Conservation (phyloP, 2,797 vertebrate species). For the Spea hammondii region DNA sequence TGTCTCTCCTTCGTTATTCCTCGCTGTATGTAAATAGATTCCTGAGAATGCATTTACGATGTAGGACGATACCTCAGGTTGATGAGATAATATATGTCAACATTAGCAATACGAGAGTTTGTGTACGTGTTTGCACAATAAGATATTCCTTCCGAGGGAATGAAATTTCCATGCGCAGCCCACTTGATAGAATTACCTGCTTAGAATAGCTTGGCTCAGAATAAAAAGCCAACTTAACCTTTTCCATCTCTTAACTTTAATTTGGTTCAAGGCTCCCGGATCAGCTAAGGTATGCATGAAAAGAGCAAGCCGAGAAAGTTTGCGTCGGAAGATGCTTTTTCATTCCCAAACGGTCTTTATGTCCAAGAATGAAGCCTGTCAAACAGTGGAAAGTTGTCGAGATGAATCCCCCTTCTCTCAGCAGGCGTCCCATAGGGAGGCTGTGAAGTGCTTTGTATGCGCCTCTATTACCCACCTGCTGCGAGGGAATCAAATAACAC, state of each 20-base stretch:
- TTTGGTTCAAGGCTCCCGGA: background rate
- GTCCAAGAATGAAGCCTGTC: slow-evolving; percentile 28
- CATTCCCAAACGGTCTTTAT: slow-evolving; percentile 19
- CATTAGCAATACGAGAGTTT: background rate
- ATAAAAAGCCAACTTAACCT: background rate
- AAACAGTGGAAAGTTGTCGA: slow-evolving; percentile 15
- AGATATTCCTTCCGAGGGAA: slow-evolving; percentile 1
- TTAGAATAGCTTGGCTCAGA: background rate
- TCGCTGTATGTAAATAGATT: background rate
- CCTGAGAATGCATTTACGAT: background rate
- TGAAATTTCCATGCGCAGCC: background rate
- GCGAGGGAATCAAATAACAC: slow-evolving; percentile 36
- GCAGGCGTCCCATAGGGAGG: slow-evolving; percentile 17
- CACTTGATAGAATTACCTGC: background rate
- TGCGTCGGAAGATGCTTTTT: slow-evolving; percentile 18
- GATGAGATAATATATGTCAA: slow-evolving; percentile 12
- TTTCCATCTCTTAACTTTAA: background rate
- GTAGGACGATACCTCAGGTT: background rate
- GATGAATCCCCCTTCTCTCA: slow-evolving; percentile 35
- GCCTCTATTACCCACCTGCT: slow-evolving; percentile 44
- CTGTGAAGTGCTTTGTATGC: slow-evolving; percentile 22
- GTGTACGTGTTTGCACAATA: background rate
- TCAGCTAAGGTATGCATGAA: slow-evolving; percentile 3
- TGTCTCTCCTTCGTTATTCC: background rate
- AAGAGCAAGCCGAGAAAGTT: slow-evolving; percentile 12